Evolutionary conservation across 2,888 invertebrate genomes (phyloP).

Genomic region (Megastigmus dorsalis): DNA sequence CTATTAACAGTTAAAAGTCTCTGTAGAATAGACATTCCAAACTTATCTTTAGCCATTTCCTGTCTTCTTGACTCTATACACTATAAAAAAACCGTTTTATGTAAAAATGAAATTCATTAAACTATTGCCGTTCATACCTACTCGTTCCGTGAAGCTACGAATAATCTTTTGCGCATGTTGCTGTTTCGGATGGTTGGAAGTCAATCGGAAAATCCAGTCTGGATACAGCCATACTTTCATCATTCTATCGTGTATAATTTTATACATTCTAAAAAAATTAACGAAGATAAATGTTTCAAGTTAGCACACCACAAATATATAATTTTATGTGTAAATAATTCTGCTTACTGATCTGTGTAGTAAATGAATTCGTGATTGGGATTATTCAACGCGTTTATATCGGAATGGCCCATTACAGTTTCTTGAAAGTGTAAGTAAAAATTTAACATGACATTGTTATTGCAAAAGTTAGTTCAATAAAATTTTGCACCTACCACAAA

Average conservation of each 20-base stretch:
- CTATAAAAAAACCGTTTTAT: constrained; percentile 13
- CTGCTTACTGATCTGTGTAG: constrained; percentile 51
- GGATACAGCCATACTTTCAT: constrained; percentile 59
- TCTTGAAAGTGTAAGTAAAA: constrained; percentile 46
- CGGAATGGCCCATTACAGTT: constrained; percentile 54
- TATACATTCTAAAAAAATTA: constrained; percentile 57
- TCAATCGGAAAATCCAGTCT: constrained; percentile 57
- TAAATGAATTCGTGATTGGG: constrained; percentile 49
- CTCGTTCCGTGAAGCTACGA: constrained; percentile 51
- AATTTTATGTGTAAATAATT: not conserved
- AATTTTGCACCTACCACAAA: constrained; percentile 52
- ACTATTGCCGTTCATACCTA: constrained; percentile 21
- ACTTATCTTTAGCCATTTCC: not conserved
- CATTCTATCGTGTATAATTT: constrained; percentile 56
- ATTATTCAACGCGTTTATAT: constrained; percentile 46
- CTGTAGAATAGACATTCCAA: constrained; percentile 47
- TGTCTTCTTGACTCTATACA: constrained; percentile 9
- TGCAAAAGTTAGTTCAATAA: not conserved
- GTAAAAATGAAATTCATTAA: constrained; percentile 3
- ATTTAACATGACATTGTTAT: not conserved
- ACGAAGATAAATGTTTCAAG: not conserved
- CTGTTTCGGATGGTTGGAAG: constrained; percentile 43
- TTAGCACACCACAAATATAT: not conserved
- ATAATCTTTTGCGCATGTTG: constrained; percentile 45
- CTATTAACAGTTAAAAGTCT: constrained; percentile 53